These are phyloP conservation scores for Oxygymnocypris stewartii DNA, from an alignment of 2,113 vertebrate species.

Conservation along the genomic window DNA sequence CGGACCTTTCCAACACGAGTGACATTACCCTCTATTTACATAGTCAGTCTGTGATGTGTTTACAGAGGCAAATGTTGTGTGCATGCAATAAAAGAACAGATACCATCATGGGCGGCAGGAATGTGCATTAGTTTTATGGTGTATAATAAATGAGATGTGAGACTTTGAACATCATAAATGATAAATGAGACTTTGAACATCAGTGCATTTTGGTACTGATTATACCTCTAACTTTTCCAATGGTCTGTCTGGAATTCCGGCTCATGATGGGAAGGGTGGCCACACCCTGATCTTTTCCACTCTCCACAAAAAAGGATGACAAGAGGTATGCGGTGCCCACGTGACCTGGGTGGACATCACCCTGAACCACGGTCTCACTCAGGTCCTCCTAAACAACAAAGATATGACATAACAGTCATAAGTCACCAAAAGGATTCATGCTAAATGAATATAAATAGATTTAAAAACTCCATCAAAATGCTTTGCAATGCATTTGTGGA, in stretches of 20 bases:
- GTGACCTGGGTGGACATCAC: slow-evolving; percentile 83
- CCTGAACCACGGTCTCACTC: slow-evolving; percentile 85
- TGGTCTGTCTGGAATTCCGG: slow-evolving; percentile 87
- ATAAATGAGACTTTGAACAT: background rate
- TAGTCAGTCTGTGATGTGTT: background rate
- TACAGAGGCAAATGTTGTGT: slow-evolving; percentile 19
- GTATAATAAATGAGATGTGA: background rate
- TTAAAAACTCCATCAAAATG: background rate
- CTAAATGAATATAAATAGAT: background rate
- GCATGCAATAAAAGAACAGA: background rate
- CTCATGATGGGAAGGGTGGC: slow-evolving; percentile 94
- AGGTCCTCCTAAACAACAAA: slow-evolving; percentile 83
- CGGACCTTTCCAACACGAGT: background rate
- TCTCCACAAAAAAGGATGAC: slow-evolving; percentile 88
- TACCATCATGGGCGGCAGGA: background rate
- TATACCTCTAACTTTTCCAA: slow-evolving; percentile 95
- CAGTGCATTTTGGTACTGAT: background rate
- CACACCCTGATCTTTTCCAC: slow-evolving; percentile 83
- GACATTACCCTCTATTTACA: background rate
- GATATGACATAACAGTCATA: background rate
- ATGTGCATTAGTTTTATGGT: background rate
- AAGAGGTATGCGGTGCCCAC: slow-evolving; percentile 92
- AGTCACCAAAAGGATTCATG: background rate
- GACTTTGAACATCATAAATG: background rate
- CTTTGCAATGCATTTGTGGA: background rate